Evolutionary conservation across 92 coral and sea anemone species (phyloP).

Genomic region (Meandrina meandrites): DNA sequence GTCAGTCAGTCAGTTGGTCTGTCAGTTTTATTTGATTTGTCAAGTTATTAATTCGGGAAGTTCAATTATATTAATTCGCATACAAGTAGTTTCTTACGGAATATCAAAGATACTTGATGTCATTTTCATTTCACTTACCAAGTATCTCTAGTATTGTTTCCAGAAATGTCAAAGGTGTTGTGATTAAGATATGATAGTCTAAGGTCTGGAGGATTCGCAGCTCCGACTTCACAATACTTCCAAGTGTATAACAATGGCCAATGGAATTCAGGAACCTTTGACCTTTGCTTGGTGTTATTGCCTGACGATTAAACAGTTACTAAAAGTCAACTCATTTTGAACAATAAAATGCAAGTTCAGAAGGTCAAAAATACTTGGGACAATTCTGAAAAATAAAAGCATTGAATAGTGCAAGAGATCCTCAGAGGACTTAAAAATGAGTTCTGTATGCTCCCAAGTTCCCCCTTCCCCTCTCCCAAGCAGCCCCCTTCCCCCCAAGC

Average conservation of each 20-base stretch:
- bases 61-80: no score
- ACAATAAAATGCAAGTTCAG: not conserved
- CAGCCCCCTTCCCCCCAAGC: no score
- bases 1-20: not conserved
- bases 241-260: slow-evolving; percentile 81
- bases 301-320: not conserved
- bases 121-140: slow-evolving; percentile 59
- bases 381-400: no score
- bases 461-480: no score
- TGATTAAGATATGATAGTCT: slow-evolving; percentile 74
- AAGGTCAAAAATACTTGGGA: no score
- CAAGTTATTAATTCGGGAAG: no score
- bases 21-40: not conserved
- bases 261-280: slow-evolving; percentile 88
- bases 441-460: no score
- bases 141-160: slow-evolving; percentile 92
- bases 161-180: slow-evolving; percentile 85
- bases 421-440: no score
- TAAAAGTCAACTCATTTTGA: not conserved
- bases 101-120: no score
- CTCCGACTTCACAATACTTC: slow-evolving; percentile 92
- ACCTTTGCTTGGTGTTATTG: slow-evolving; percentile 81
- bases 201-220: slow-evolving; percentile 85
- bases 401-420: no score
- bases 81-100: no score